phyloP scores from a whole-genome alignment of 2,797 vertebrate species.

The Glossophaga mutica region DNA sequence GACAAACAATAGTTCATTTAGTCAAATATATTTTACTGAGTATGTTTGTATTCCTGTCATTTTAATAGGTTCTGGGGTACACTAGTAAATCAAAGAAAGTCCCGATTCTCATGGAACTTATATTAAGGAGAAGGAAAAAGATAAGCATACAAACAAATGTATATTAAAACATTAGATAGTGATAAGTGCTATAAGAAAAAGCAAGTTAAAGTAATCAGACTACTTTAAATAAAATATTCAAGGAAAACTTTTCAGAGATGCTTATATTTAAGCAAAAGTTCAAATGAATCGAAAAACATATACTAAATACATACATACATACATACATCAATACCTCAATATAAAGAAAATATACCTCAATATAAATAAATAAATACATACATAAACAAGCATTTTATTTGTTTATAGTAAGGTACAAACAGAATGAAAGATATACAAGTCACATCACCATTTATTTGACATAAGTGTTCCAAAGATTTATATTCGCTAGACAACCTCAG shows the following conservation, averaged over 20 bases:
- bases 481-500: background rate
- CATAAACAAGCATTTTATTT: background rate
- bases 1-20: background rate
- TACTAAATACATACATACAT: background rate
- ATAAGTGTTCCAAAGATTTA: background rate
- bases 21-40: background rate
- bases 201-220: background rate
- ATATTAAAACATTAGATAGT: background rate
- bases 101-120: background rate
- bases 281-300: background rate
- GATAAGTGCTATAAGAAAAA: background rate
- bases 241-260: background rate
- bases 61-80: background rate
- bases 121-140: background rate
- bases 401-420: background rate
- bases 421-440: background rate
- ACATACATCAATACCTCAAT: background rate
- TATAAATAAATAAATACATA: background rate
- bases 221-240: slow-evolving; percentile 19
- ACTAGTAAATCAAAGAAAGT: background rate
- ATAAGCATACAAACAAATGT: background rate
- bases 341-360: background rate
- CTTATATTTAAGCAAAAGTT: background rate
- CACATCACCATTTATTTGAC: background rate
- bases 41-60: background rate